Percentiles rank a stretch among this genome's conserved stretches.
Evolutionary conservation across 2,888 invertebrate genomes (phyloP).

Genomic region (Rhagophthalmus giganteus): DNA sequence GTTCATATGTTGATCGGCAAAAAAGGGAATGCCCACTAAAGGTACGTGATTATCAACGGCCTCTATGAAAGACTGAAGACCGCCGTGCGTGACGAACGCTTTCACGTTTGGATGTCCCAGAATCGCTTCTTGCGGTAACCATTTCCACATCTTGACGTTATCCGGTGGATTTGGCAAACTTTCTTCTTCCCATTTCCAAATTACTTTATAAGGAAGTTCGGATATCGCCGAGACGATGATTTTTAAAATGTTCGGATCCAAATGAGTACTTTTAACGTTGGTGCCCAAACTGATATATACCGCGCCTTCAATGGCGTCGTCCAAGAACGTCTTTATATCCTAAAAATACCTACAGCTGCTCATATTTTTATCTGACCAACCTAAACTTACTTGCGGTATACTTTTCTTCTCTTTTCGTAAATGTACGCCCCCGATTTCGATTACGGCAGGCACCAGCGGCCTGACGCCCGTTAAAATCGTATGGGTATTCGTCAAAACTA

Average conservation of each 20-base stretch:
- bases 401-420: constrained; percentile 8
- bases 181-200: constrained; percentile 68
- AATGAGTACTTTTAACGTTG: constrained; percentile 57
- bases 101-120: constrained; percentile 45
- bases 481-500: constrained; percentile 31
- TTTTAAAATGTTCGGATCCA: constrained; percentile 49
- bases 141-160: constrained; percentile 60
- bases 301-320: constrained; percentile 56
- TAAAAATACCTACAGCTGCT: constrained; percentile 39
- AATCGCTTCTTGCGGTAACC: constrained; percentile 69
- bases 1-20: constrained; percentile 27
- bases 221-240: constrained; percentile 60
- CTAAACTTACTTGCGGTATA: constrained; percentile 5
- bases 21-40: constrained; percentile 26
- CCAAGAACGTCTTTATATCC: constrained; percentile 57
- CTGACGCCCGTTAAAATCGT: constrained; percentile 27
- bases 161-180: constrained; percentile 55
- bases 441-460: constrained; percentile 28
- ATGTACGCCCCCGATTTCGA: constrained; percentile 33
- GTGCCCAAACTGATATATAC: constrained; percentile 62
- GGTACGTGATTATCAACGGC: constrained; percentile 25
- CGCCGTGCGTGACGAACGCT: constrained; percentile 28
- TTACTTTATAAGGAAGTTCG: constrained; percentile 60
- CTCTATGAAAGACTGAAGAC: constrained; percentile 24
- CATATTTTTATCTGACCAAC: constrained; percentile 3